phyloP scores from a whole-genome alignment of 2,113 vertebrate species.

The Gallinago jamesoni region DNA sequence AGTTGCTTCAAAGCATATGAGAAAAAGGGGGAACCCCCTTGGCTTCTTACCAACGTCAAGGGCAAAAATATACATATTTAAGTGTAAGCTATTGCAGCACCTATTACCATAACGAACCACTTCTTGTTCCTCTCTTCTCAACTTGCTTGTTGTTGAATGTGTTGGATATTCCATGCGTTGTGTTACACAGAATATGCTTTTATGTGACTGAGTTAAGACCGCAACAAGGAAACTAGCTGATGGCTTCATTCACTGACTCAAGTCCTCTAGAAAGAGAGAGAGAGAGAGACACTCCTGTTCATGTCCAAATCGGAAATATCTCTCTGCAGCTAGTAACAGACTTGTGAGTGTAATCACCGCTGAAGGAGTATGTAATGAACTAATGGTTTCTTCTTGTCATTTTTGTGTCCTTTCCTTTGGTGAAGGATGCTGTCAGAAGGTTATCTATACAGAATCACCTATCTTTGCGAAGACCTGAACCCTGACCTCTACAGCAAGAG shows the following conservation, averaged over 20 bases:
- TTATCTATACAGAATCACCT: conserved; percentile 82
- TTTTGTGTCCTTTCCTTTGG: neutral
- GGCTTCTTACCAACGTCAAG: neutral
- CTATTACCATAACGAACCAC: neutral
- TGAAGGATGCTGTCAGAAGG: conserved; percentile 91
- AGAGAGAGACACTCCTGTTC: neutral
- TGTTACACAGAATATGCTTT: neutral
- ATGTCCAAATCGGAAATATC: rapidly evolving
- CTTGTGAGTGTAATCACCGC: rapidly evolving
- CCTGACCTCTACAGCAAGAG: conserved; percentile 11
- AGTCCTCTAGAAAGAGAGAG: neutral
- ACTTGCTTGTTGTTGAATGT: neutral
- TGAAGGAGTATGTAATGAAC: neutral
- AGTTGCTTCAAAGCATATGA: neutral
- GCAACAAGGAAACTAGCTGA: neutral
- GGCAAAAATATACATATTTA: neutral
- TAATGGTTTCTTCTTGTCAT: neutral
- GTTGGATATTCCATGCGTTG: rapidly evolving
- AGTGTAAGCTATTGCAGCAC: neutral
- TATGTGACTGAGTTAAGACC: neutral
- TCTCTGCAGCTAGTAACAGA: neutral
- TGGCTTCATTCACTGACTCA: neutral
- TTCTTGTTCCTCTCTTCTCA: neutral
- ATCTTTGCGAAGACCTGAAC: conserved; percentile 65
- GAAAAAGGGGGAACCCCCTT: neutral